Percentiles rank a stretch among this genome's conserved stretches.
Conservation (phyloP, 1,140 invertebrate species). For the Pachypsylla venusta region DNA sequence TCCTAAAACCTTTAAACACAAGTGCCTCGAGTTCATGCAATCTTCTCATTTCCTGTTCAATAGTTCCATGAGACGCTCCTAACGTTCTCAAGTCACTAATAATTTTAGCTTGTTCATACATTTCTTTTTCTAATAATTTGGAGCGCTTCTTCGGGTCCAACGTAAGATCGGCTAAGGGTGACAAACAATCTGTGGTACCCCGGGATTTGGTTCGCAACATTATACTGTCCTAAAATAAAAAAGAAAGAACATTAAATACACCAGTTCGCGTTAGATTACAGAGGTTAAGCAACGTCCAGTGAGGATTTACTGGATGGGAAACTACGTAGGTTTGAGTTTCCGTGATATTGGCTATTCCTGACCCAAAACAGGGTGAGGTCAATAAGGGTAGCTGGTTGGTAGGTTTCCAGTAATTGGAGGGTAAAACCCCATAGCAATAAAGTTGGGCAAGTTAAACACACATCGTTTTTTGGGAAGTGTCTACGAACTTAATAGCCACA, state of each 20-base stretch:
- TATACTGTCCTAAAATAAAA: constrained; percentile 46
- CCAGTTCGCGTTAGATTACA: no score
- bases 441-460: no score
- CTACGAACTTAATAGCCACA: no score
- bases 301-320: no score
- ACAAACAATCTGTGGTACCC: constrained; percentile 49
- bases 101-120: constrained; percentile 90
- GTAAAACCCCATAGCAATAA: no score
- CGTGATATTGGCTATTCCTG: no score
- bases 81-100: constrained; percentile 80
- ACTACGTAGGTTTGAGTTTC: no score
- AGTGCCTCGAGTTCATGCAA: constrained; percentile 82
- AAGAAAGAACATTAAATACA: constrained; percentile 13
- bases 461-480: no score
- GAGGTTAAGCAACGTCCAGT: no score
- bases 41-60: constrained; percentile 78
- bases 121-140: constrained; percentile 89
- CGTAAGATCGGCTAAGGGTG: constrained; percentile 67
- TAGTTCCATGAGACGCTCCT: constrained; percentile 78
- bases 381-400: no score
- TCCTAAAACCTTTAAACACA: constrained; percentile 72
- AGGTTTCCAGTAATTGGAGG: no score
- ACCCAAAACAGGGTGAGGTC: no score
- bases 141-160: constrained; percentile 78
- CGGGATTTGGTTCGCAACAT: constrained; percentile 42